A percentile compares a stretch with the other conserved stretches of the same genome.
Conservation (phyloP, 2,797 vertebrate species). For the Corythornis leucogaster region DNA sequence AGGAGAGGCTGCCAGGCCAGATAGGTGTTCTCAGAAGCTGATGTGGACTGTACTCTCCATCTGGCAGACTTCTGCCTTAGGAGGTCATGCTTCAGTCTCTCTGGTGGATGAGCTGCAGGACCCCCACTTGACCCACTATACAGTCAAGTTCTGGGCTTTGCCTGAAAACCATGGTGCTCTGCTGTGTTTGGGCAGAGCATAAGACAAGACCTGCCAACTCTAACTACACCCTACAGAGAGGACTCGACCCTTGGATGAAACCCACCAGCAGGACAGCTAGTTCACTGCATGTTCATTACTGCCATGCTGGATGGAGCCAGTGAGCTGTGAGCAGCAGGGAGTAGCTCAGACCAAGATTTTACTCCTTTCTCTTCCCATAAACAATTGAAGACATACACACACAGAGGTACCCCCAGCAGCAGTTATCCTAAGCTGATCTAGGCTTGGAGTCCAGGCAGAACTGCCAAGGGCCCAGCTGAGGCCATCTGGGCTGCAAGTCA, state of each 20-base stretch:
- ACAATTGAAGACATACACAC: background rate
- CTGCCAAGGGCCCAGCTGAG: slow-evolving; percentile 48
- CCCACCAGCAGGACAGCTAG: background rate
- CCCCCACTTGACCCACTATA: background rate
- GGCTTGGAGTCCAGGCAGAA: background rate
- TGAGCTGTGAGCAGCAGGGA: background rate
- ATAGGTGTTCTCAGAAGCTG: background rate
- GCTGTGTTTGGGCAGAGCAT: background rate
- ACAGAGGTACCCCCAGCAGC: background rate
- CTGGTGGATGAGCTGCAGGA: background rate
- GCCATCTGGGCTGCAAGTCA: slow-evolving; percentile 40
- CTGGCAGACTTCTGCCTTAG: background rate
- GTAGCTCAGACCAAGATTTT: background rate
- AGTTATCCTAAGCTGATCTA: background rate
- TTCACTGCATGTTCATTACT: background rate
- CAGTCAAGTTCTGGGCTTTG: background rate
- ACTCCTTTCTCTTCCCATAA: background rate
- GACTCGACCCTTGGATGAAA: background rate
- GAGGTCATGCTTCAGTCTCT: background rate
- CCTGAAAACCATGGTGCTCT: background rate
- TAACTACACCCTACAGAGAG: background rate
- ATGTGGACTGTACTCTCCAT: background rate
- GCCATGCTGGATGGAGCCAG: background rate
- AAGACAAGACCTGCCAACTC: background rate
- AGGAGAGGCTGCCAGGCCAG: background rate